Conservation (phyloP, 2,888 invertebrate species). For the Dimorphilus gyrociliatus region DNA sequence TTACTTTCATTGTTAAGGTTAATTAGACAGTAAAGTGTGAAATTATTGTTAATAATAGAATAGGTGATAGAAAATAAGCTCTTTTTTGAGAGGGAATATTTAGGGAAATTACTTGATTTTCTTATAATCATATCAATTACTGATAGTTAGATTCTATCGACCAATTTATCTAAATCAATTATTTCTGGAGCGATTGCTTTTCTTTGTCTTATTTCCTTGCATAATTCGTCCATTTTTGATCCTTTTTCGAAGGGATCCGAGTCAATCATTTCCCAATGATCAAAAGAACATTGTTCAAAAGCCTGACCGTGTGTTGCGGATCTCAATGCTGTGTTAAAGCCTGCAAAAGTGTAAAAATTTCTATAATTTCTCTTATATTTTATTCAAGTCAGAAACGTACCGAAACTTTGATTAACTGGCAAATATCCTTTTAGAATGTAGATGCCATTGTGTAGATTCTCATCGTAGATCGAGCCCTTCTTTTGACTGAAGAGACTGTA, state of each 20-base stretch:
- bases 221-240: constrained; percentile 5
- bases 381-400: no score
- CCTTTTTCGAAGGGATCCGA: constrained; percentile 9
- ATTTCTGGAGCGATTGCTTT: constrained; percentile 9
- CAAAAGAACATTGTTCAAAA: constrained; percentile 14
- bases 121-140: no score
- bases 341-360: constrained; percentile 6
- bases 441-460: constrained; percentile 1
- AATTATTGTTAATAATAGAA: no score
- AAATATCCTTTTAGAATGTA: constrained; percentile 6
- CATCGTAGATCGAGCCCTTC: constrained; percentile 6
- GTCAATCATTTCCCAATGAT: constrained; percentile 14
- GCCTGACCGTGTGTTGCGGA: constrained; percentile 13
- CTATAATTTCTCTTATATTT: no score
- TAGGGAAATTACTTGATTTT: no score
- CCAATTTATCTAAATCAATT: constrained; percentile 7
- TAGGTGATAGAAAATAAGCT: no score
- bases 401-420: constrained; percentile 9
- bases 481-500: constrained; percentile 5
- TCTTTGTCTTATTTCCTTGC: constrained; percentile 8
- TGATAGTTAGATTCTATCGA: constrained; percentile 10
- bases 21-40: no score
- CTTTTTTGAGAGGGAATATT: no score
- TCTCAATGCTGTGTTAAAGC: constrained; percentile 12
- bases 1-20: no score